Conservation (phyloP, 2,888 invertebrate genomes). For the Andrena hattorfiana region DNA sequence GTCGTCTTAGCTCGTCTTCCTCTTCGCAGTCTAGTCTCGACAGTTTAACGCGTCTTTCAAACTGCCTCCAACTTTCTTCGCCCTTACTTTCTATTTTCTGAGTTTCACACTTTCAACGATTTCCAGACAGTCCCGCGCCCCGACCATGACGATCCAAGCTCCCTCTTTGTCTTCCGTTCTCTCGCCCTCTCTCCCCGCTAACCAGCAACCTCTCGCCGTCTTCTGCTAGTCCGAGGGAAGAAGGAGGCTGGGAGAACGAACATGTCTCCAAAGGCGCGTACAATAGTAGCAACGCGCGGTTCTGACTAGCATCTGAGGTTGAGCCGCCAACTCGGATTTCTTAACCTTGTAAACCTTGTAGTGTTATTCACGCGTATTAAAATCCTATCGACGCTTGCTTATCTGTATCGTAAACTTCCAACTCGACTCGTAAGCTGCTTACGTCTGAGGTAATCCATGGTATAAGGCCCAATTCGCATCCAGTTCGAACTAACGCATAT, state of each 20-base stretch:
- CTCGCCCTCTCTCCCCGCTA: background rate
- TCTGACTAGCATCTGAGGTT: background rate
- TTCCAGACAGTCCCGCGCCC: background rate
- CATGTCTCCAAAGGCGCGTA: background rate
- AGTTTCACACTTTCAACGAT: background rate
- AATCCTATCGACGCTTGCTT: slow-evolving; percentile 40
- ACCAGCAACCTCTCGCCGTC: background rate
- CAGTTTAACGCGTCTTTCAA: slow-evolving; percentile 6
- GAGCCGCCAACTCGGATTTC: slow-evolving; percentile 9
- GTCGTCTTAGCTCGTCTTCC: background rate
- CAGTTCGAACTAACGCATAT: slow-evolving; percentile 67
- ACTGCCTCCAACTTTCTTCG: background rate
- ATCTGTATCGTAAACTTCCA: slow-evolving; percentile 57
- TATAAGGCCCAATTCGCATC: slow-evolving; percentile 75
- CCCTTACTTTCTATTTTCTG: background rate
- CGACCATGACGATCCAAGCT: background rate
- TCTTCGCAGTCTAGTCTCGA: too few species aligned
- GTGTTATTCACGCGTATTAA: slow-evolving; percentile 25
- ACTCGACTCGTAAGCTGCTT: slow-evolving; percentile 69
- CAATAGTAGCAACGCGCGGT: background rate
- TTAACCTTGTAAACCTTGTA: too few species aligned
- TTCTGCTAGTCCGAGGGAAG: background rate
- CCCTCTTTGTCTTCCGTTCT: background rate
- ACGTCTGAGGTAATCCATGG: slow-evolving; percentile 74
- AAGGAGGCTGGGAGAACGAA: background rate